Evolutionary conservation across 2,113 vertebrate genomes (phyloP).

Genomic region (Cyanocitta stelleri): DNA sequence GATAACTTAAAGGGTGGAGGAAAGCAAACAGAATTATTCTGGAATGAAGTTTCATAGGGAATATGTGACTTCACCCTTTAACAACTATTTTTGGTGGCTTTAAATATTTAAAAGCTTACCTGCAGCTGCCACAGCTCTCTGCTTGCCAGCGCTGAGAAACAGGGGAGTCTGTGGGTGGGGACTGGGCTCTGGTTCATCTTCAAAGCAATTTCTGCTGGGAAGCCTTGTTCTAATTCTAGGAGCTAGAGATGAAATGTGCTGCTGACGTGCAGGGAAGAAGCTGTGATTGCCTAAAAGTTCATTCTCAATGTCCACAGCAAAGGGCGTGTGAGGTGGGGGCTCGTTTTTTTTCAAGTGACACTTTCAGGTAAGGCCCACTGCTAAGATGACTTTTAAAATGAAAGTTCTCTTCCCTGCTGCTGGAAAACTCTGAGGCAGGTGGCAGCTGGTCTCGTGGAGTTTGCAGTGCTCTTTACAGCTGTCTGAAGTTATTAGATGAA

Average conservation of each 20-base stretch:
- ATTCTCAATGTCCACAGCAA: neutral
- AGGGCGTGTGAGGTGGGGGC: neutral
- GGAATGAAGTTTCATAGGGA: neutral
- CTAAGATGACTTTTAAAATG: neutral
- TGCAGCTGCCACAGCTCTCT: neutral
- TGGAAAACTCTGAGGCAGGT: neutral
- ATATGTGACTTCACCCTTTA: neutral
- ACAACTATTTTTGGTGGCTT: neutral
- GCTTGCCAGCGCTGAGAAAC: neutral
- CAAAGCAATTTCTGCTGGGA: conserved; percentile 12
- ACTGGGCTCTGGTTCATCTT: conserved; percentile 12
- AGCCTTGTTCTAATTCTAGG: neutral
- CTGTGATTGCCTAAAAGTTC: neutral
- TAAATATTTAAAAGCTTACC: conserved; percentile 34
- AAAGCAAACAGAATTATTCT: conserved; percentile 13
- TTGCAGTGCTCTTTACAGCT: neutral
- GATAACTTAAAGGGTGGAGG: neutral
- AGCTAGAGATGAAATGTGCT: neutral
- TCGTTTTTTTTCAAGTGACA: neutral
- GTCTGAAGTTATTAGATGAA: neutral
- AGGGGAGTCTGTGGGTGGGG: neutral
- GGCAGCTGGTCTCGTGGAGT: neutral
- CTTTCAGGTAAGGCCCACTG: neutral
- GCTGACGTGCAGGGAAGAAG: neutral
- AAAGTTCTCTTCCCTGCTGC: neutral